These are phyloP conservation scores for Dilophus febrilis DNA, from an alignment of 2,888 invertebrate genomes.

Conservation along the genomic window DNA sequence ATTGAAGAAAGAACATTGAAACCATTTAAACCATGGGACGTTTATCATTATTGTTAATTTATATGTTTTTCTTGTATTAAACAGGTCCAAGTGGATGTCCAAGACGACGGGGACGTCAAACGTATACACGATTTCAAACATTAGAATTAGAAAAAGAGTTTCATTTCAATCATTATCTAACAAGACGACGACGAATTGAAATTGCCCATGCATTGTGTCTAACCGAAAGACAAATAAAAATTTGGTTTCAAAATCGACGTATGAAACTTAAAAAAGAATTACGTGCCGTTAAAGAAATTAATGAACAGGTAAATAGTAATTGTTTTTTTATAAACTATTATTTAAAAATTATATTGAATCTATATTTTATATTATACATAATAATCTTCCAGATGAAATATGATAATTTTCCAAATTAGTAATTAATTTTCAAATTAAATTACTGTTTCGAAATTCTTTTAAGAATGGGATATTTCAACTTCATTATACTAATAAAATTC, in stretches of 20 bases:
- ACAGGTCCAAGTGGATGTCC: slow-evolving; percentile 93
- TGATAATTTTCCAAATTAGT: too few relatives aligned
- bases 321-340: too few relatives aligned
- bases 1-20: too few relatives aligned
- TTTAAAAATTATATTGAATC: too few relatives aligned
- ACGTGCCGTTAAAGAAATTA: slow-evolving; percentile 85
- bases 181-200: slow-evolving; percentile 88
- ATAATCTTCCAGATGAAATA: too few relatives aligned
- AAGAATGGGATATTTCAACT: too few relatives aligned
- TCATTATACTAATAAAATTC: too few relatives aligned
- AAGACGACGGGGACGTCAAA: slow-evolving; percentile 85
- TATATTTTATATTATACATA: too few relatives aligned
- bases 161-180: slow-evolving; percentile 95
- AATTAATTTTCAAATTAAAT: too few relatives aligned
- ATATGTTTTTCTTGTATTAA: slow-evolving; percentile 26
- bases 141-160: slow-evolving; percentile 97
- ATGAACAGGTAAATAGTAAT: slow-evolving; percentile 64
- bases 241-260: slow-evolving; percentile 92
- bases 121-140: slow-evolving; percentile 96
- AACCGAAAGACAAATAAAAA: slow-evolving; percentile 92
- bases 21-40: too few relatives aligned
- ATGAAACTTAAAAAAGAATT: slow-evolving; percentile 96
- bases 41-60: background rate
- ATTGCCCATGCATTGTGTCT: slow-evolving; percentile 92
- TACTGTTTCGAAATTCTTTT: too few relatives aligned